Evolutionary conservation across 37 sponge, comb jelly and placozoan genomes (phyloP), one percentile per base, ranked within the genome.

Genomic region (Corticium candelabrum): DNA sequence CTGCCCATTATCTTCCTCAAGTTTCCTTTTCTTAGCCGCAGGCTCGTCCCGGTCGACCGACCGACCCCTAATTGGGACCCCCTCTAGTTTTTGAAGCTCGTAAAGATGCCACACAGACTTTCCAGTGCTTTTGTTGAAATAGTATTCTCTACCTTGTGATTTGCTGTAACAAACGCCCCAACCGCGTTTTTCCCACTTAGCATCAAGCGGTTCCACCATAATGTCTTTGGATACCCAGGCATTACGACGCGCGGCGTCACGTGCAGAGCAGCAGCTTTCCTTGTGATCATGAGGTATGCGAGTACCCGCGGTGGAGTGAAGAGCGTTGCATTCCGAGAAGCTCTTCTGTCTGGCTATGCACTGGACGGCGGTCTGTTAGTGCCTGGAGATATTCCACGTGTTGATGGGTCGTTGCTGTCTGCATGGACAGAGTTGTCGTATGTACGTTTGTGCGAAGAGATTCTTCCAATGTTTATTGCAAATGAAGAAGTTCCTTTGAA

Each of bases 301-400:
- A 73, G 78, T 3, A 88, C 89, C 3, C 38, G 89, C 78, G 89
- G 89, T 29, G 89, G 82, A 2, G 79, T 78, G 27, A 29, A 35
- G 27, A 76, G 79, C 29, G 75, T 82, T 30, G 72, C 80, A 7
- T 88, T 88, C 77, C 67, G 78, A 71, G 80, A 90, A 27, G 90
- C 84, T 1, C 41, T 90, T 15, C 75, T 90, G 67, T 83, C 84
- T 2, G 86, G 87, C 1, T 79, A 37, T 76, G 78, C 86, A 3
- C 41, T 84, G 32, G 90, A 90, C 43, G 90, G 90, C 0, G 90
- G 90, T 0, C 76, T 90, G 67, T 83, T 74, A 38, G 35, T 90
- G 38, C 90, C 90, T 37, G 84, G 81, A 32, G 67, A 3, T 1
- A 43, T 90, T 5, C 90, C 90, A 7, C 1, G 31, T 0, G 34